Base-by-base conservation (phyloP, 2,113 vertebrate genomes). In the Brachionichthys hirsutus region DNA sequence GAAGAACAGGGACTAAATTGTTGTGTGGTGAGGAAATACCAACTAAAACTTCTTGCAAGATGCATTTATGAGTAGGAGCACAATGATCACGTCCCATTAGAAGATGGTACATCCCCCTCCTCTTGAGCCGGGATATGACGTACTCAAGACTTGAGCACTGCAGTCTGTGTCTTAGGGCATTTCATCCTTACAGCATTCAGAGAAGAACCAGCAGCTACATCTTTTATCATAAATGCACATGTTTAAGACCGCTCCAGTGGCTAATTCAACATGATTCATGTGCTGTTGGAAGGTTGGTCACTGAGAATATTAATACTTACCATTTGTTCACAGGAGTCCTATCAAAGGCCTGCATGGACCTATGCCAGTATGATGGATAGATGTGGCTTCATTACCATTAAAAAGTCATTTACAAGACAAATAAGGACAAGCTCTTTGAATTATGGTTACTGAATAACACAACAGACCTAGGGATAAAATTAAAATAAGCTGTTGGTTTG, bases 1-100 rank as follows among this genome's bases (percentile, higher is more conserved):
- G 92, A 93, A 90, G 91, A 94, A 90, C 90, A 91, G 87, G 86
- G 59, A 84, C 89, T 93, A 92, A 94, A 94, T 93, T 93, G 94
- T 89, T 91, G 86, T 80, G 83, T 87, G 67, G 71, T 81, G 80
- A 77, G 41, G 50, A 75, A 78, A 79, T 48, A 58, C 89, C 80
- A 85, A 85, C 84, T 78, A 80, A 86, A 80, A 71, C 73, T 83
- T 84, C 79, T 87, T 84, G 59, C 87, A 89, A 92, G 90, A 93
- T 90, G 88, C 89, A 87, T 90, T 93, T 91, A 90, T 84, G 82
- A 76, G 86, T 82, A 86, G 62, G 45, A 78, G 60, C 30, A 40
- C 54, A 58, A 88, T 90, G 87, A 94, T 94, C 94, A 93, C 91
- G 87, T 91, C 87, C 91, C 91, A 94, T 94, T 93, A 88, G 88